Evolutionary conservation across 2,797 vertebrate species (phyloP).

Genomic region (Typhlichthys eigenmanni): DNA sequence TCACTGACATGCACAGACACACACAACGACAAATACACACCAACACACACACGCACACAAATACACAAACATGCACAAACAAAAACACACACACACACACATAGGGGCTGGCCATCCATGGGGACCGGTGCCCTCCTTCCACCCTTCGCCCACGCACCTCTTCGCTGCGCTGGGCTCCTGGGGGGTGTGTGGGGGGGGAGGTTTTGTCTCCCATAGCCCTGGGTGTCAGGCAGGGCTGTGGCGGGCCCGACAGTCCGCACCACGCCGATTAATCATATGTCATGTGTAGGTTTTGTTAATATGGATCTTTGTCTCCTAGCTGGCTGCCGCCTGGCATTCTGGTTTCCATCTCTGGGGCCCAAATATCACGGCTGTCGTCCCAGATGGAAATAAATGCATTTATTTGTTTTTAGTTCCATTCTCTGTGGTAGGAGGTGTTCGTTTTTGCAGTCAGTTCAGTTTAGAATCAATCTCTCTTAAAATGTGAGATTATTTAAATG

Average conservation of each 20-base stretch:
- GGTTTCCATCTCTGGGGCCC: background rate
- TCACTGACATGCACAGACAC: background rate
- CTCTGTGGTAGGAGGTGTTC: too few relatives aligned
- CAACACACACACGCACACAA: slow-evolving; percentile 9
- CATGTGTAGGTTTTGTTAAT: slow-evolving; percentile 63
- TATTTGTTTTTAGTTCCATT: background rate
- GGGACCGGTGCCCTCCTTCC: slow-evolving; percentile 63
- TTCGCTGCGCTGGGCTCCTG: slow-evolving; percentile 40
- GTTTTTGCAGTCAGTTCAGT: too few relatives aligned
- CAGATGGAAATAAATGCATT: background rate
- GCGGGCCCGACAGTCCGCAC: slow-evolving; percentile 50
- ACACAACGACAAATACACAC: background rate
- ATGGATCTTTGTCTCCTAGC: slow-evolving; percentile 68
- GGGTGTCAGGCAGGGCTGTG: slow-evolving; percentile 64
- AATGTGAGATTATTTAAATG: too few relatives aligned
- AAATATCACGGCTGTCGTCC: slow-evolving; percentile 1
- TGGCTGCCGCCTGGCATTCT: slow-evolving; percentile 29
- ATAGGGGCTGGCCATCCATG: slow-evolving; percentile 29
- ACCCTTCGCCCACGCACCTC: slow-evolving; percentile 74
- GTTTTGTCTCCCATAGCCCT: slow-evolving; percentile 66
- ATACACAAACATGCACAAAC: background rate
- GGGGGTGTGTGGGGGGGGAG: slow-evolving; percentile 35
- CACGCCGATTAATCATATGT: slow-evolving; percentile 77
- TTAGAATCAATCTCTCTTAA: too few relatives aligned
- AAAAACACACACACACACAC: background rate